Evolutionary conservation across 2,888 invertebrate species (phyloP).

Genomic region (Polyommatus icarus): DNA sequence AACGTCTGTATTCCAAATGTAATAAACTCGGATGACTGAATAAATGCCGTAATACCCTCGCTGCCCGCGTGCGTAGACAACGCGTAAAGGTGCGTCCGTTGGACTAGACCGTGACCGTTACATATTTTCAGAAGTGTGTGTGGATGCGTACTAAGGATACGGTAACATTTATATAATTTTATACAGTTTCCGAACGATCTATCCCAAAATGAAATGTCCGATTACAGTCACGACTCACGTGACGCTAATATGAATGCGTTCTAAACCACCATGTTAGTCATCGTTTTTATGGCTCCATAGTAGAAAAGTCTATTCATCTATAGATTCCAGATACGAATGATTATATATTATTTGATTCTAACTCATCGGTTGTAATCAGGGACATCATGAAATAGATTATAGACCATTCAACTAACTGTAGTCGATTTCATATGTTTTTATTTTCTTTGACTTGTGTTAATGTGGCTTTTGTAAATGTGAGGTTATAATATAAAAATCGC

Average conservation of each 20-base stretch:
- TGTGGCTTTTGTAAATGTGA: neutral
- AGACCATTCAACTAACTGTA: no score
- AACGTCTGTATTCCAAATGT: neutral
- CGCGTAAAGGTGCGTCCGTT: neutral
- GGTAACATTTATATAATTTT: no score
- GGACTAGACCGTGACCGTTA: neutral
- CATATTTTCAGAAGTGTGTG: neutral
- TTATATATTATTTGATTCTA: no score
- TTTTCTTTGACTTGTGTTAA: no score
- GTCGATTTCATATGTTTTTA: no score
- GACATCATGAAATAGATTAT: neutral
- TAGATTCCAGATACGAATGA: no score
- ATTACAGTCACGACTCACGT: neutral
- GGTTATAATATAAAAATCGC: neutral
- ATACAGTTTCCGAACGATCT: neutral
- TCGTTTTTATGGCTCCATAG: no score
- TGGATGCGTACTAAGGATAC: neutral
- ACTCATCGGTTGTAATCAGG: neutral
- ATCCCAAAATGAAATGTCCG: neutral
- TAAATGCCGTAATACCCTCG: neutral
- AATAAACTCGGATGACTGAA: neutral
- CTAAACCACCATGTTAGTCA: no score
- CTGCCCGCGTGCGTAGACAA: no score
- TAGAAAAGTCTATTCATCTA: no score
- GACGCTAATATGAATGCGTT: no score